Base-by-base conservation (phyloP, 2,797 vertebrate species). In the Periophthalmus magnuspinnatus region DNA sequence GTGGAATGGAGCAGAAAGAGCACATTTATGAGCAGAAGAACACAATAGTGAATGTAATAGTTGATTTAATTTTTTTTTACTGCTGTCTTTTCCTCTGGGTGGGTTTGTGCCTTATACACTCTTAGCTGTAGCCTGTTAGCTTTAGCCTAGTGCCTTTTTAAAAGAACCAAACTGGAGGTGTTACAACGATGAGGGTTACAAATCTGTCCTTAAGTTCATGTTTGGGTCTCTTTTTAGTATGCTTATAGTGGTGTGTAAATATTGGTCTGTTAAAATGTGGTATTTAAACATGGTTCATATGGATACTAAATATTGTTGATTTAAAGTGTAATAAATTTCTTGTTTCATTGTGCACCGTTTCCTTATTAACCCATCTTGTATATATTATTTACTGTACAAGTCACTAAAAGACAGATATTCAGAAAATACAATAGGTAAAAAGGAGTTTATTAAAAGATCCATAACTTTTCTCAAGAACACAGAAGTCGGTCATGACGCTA, bases 11-110 rank as follows among this genome's bases (percentile, higher is more conserved):
- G 33, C 74, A 45, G 5, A 57, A 62, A 62, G 21, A 48, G 67
- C 65, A 13, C 61, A 71, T 77, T 74, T 70, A 78, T 57, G 88
- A 90, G 85, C 81, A 70, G 61, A 84, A 81, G 70, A 82, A 84
- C 57, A 86, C 81, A 82, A 38, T 32, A 68, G 33, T 62, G 34
- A 55, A 38, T 66, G 11, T 64, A 63, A 74, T 48, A 64, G 33
- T 76, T 2, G 21, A 77, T 41, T 41, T 22, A 14, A 16, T 11
- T 13, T 41, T 13, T 38, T 11, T 41, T 36, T 60, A 5, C 2
- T 32, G 2, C 62, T 41, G 48, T 69, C 36, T 2, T 19, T 67
- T 54, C 22, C 54, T 56, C 21, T 59, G 57, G 34, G 10, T 57
- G 13, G 57, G 57, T 59, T 19, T 59, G 32, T 59, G 57, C 57